These are phyloP conservation scores for Aldabrachelys gigantea DNA, from an alignment of 2,113 vertebrate species.

Conservation along the genomic window DNA sequence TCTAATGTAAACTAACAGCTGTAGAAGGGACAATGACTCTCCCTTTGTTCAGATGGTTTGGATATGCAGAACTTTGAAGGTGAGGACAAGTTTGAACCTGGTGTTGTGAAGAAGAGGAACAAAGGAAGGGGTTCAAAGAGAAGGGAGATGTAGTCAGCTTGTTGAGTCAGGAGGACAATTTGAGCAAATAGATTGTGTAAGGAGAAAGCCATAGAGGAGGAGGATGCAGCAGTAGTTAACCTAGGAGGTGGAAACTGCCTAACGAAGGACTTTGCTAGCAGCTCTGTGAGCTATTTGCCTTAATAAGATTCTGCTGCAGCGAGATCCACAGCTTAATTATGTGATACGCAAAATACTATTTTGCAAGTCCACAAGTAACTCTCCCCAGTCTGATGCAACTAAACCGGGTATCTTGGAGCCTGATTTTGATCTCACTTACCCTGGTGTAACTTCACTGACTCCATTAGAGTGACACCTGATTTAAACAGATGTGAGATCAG, in stretches of 20 bases:
- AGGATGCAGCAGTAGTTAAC: neutral
- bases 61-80: neutral
- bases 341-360: neutral
- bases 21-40: neutral
- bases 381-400: neutral
- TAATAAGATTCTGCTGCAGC: neutral
- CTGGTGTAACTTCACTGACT: neutral
- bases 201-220: neutral
- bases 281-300: neutral
- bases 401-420: neutral
- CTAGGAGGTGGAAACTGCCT: rapidly evolving
- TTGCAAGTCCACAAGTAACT: neutral
- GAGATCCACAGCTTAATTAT: neutral
- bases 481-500: neutral
- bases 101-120: neutral
- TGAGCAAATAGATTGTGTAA: neutral
- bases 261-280: neutral
- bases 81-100: neutral
- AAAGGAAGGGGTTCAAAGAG: neutral
- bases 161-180: neutral
- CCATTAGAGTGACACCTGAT: neutral
- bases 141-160: neutral
- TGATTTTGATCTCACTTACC: neutral
- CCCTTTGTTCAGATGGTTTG: neutral
- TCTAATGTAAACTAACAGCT: neutral